phyloP scores from a whole-genome alignment of 2,797 vertebrate genomes.

The Bovichtus variegatus region DNA sequence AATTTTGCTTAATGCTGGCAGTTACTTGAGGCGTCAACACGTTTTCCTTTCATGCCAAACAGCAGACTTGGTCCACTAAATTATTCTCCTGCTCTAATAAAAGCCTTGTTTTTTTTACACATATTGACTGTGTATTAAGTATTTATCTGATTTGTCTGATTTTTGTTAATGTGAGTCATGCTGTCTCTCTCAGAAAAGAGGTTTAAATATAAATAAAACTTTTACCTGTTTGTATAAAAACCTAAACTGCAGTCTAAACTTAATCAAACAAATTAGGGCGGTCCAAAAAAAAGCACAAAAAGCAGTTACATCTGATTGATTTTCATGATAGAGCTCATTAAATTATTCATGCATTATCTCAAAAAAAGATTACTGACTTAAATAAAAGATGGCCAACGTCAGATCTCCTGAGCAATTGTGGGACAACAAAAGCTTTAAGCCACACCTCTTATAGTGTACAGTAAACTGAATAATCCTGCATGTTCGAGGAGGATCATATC shows the following conservation, averaged over 20 bases:
- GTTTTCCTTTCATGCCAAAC: neutral
- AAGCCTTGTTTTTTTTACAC: neutral
- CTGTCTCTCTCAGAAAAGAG: neutral
- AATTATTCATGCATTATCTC: neutral
- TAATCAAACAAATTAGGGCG: neutral
- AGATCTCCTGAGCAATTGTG: slow-evolving; percentile 30
- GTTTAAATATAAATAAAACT: neutral
- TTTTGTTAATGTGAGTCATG: neutral
- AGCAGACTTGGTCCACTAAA: neutral
- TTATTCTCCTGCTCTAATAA: neutral
- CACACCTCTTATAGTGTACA: slow-evolving; percentile 40
- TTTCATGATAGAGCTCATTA: neutral
- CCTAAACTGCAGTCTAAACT: neutral
- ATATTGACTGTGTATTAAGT: neutral
- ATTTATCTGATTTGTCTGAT: neutral
- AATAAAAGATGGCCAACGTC: neutral
- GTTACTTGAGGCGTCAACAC: neutral
- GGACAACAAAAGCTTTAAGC: slow-evolving; percentile 30
- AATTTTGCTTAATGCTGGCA: too few relatives aligned
- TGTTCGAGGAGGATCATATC: slow-evolving; percentile 61
- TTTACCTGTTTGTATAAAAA: neutral
- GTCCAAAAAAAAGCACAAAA: neutral
- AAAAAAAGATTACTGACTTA: neutral
- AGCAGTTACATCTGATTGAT: neutral
- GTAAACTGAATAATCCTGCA: slow-evolving; percentile 64